Percentiles rank a stretch among this genome's conserved stretches.
These are phyloP conservation scores for Columbina picui DNA, from an alignment of 2,113 vertebrate genomes.

Conservation along the genomic window DNA sequence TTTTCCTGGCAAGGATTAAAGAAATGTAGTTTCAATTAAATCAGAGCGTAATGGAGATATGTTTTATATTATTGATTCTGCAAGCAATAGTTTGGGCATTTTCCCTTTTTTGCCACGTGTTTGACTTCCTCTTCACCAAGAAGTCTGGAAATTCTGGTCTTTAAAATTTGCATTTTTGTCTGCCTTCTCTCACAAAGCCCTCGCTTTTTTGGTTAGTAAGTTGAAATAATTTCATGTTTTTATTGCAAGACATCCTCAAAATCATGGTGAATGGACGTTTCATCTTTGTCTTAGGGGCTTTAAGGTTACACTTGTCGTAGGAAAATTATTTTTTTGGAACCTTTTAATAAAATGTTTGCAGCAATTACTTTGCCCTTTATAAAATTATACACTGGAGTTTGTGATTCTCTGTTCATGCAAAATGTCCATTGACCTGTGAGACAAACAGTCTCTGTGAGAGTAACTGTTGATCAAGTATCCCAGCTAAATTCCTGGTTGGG, in stretches of 20 bases:
- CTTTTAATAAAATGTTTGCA: not conserved
- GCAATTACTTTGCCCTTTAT: not conserved
- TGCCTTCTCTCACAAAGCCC: not conserved
- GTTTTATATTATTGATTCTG: slow-evolving; percentile 72
- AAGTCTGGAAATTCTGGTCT: not conserved
- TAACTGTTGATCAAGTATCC: not conserved
- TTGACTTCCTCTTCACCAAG: not conserved
- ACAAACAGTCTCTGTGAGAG: not conserved
- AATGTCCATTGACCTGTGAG: not conserved
- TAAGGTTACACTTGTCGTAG: not conserved
- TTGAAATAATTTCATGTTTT: not conserved
- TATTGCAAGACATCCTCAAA: not conserved
- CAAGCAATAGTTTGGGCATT: slow-evolving; percentile 8
- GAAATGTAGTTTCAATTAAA: slow-evolving; percentile 66
- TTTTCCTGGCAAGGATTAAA: slow-evolving; percentile 55
- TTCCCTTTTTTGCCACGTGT: not conserved
- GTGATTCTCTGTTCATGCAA: not conserved
- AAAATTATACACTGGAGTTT: not conserved
- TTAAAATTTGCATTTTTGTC: not conserved
- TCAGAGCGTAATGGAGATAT: slow-evolving; percentile 55
- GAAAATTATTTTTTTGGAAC: not conserved
- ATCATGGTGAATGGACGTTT: not conserved
- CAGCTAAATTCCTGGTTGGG: not conserved
- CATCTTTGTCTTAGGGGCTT: not conserved
- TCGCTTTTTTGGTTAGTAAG: not conserved